Evolutionary conservation across 1,140 invertebrate species (phyloP), one percentile per base, ranked within the genome.

Genomic region (Drosophila orena): DNA sequence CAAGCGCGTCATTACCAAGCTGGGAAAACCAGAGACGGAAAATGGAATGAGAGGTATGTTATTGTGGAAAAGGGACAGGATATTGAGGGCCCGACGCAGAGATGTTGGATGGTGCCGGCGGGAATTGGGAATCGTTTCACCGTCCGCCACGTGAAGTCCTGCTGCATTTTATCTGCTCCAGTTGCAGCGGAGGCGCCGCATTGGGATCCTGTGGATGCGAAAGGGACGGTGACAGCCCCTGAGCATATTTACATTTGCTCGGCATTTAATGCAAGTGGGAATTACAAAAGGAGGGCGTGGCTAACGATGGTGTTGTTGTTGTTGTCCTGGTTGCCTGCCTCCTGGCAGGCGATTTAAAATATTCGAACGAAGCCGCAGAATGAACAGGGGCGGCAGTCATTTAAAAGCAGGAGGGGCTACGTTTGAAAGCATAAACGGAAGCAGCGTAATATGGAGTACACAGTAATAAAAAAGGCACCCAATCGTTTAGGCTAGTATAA

Each of bases 241-340:
- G 56, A 71, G 69, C 84, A 79, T 88, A 88, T 88, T 88, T 88
- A 88, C 83, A 79, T 74, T 88, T 89, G 77, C 83, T 77, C 59
- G 81, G 62, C 79, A 89, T 88, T 88, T 80, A 89, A 89, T 89
- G 85, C 84, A 84, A 84, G 79, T 88, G 84, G 84, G 84, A 89
- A 88, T 88, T 88, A 83, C 75, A 66, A 76, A 66, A 74, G 57
- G 64, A 59, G 58, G 64, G 64, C 43, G 55, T 61, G 59, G 52
- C 60, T n/a, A 34, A 46, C 43, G 30, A 43, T 50, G 57, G 27
- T 27, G 46, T 12, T 54, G 43, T 65, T 54, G 43, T 65, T 49
- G 20, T 35, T 46, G 44, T 55, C 3, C 12, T 34, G 22, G 20
- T 5, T 61, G 42, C 40, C 50, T 59, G 54, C 52, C 42, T 46